Evolutionary conservation across 2,888 invertebrate species (phyloP).

Genomic region (Ptychoptera albimana): DNA sequence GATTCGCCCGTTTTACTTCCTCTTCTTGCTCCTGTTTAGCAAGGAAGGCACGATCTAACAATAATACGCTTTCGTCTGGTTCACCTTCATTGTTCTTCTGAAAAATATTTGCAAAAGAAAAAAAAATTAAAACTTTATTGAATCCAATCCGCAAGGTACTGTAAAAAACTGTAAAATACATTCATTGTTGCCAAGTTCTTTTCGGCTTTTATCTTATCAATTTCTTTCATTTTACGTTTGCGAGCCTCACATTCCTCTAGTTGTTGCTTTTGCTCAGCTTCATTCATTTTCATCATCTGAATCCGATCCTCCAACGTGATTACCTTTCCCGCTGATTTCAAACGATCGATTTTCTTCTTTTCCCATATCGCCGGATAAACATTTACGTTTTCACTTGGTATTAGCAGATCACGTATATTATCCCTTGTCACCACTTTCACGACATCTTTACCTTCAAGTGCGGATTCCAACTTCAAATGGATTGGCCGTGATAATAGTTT

Average conservation of each 20-base stretch:
- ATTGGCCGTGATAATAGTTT: slow-evolving; percentile 1
- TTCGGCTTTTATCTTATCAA: slow-evolving; percentile 19
- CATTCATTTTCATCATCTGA: slow-evolving; percentile 28
- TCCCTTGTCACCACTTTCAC: background rate
- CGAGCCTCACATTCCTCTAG: slow-evolving; percentile 40
- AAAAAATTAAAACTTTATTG: too few relatives aligned
- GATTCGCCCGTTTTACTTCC: slow-evolving; percentile 56
- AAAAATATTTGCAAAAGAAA: slow-evolving; percentile 4
- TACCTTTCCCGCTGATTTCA: slow-evolving; percentile 42
- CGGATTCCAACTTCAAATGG: slow-evolving; percentile 1
- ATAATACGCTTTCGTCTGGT: slow-evolving; percentile 33
- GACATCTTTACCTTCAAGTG: slow-evolving; percentile 1
- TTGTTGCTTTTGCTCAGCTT: slow-evolving; percentile 31
- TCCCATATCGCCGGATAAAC: slow-evolving; percentile 42
- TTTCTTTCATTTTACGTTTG: slow-evolving; percentile 35
- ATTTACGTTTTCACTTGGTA: slow-evolving; percentile 1
- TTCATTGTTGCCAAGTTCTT: slow-evolving; percentile 15
- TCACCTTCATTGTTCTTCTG: slow-evolving; percentile 27
- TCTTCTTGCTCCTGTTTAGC: slow-evolving; percentile 33
- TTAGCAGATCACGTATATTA: slow-evolving; percentile 3
- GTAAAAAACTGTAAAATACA: background rate
- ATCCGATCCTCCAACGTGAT: slow-evolving; percentile 32
- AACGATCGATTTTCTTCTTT: slow-evolving; percentile 39
- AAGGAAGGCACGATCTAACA: slow-evolving; percentile 35
- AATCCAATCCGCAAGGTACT: too few relatives aligned